These are phyloP conservation scores for Neelides folsomi DNA, from an alignment of 2,888 invertebrate species.

Conservation along the genomic window DNA sequence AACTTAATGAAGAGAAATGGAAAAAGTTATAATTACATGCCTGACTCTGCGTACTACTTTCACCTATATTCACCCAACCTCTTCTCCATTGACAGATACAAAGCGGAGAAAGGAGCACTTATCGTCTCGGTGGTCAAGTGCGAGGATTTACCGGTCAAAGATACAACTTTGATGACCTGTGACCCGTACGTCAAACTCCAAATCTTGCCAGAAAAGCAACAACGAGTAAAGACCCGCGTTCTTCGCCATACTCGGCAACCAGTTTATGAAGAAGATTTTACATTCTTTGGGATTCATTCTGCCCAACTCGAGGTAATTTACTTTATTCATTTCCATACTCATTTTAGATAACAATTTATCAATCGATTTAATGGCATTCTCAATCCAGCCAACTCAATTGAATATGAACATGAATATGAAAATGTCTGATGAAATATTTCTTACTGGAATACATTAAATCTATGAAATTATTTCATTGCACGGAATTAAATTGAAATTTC, in stretches of 20 bases:
- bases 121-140: constrained; percentile 85
- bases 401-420: too few species aligned
- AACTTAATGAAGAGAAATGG: too few species aligned
- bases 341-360: background rate
- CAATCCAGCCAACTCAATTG: too few species aligned
- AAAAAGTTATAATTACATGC: too few species aligned
- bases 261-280: constrained; percentile 96
- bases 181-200: constrained; percentile 98
- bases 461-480: too few species aligned
- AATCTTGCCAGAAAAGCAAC: constrained; percentile 90
- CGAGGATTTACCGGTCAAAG: constrained; percentile 71
- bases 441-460: too few species aligned
- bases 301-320: constrained; percentile 55
- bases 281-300: constrained; percentile 85
- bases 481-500: too few species aligned
- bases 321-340: background rate
- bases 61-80: background rate
- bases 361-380: too few species aligned
- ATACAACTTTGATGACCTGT: constrained; percentile 62
- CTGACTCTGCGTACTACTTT: too few species aligned
- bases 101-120: constrained; percentile 75
- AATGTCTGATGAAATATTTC: too few species aligned
- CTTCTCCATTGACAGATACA: constrained; percentile 50
- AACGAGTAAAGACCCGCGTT: constrained; percentile 92
- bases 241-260: constrained; percentile 91